Conservation (phyloP, 2,888 invertebrate genomes). For the Hartigia nigra region DNA sequence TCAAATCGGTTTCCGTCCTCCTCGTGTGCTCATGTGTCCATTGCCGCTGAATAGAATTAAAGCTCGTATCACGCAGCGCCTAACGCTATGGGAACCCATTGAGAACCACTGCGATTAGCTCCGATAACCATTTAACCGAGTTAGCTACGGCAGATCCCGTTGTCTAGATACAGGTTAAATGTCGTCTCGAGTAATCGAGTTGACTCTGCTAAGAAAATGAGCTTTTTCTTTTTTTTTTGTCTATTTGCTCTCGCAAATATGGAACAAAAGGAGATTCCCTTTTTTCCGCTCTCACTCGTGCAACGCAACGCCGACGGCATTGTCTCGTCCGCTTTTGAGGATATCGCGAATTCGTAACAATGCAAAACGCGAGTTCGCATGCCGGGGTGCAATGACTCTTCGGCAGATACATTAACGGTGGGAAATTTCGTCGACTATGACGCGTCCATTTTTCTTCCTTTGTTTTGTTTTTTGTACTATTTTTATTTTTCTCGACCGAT, state of each 20-base stretch:
- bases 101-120: slow-evolving; percentile 28
- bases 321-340: not conserved
- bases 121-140: slow-evolving; percentile 38
- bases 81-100: not conserved
- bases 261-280: not conserved
- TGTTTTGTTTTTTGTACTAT: not conserved
- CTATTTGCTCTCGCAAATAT: not conserved
- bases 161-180: not conserved
- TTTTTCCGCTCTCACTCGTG: too few species aligned
- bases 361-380: not conserved
- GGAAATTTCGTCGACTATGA: not conserved
- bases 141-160: slow-evolving; percentile 14
- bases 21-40: not conserved
- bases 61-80: not conserved
- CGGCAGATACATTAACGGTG: not conserved
- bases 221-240: not conserved
- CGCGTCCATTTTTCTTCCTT: not conserved
- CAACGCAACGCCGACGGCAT: not conserved
- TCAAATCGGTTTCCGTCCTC: slow-evolving; percentile 11
- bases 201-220: not conserved
- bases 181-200: not conserved
- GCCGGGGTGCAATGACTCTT: not conserved
- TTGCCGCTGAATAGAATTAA: not conserved
- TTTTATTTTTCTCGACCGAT: not conserved
- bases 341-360: not conserved